Conservation (phyloP, 2,797 vertebrate genomes). For the Eupleurogrammus muticus region DNA sequence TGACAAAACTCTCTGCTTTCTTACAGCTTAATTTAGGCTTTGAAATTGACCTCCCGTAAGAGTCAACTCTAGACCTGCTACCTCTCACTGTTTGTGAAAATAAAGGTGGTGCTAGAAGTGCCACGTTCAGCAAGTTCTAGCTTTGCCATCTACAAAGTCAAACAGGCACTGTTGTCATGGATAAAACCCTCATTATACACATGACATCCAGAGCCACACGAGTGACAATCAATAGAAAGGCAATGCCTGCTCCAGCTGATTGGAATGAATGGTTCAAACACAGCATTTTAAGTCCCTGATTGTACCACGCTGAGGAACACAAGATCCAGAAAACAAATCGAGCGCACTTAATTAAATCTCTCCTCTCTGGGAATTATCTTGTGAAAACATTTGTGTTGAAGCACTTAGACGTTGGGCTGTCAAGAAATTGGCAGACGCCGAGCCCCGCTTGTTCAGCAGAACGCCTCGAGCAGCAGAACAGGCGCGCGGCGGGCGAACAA, state of each 20-base stretch:
- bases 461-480: constrained; percentile 34
- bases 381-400: constrained; percentile 58
- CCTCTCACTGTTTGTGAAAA: not conserved
- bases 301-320: constrained; percentile 55
- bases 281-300: constrained; percentile 17
- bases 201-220: constrained; percentile 20
- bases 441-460: constrained; percentile 59
- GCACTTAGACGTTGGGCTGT: constrained; percentile 51
- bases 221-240: constrained; percentile 34
- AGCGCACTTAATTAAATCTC: constrained; percentile 73
- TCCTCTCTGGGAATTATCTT: constrained; percentile 64
- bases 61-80: constrained; percentile 4
- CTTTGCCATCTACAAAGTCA: constrained; percentile 35
- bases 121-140: constrained; percentile 21
- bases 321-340: constrained; percentile 61
- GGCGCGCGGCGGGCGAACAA: constrained; percentile 24
- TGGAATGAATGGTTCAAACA: constrained; percentile 51
- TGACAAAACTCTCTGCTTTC: constrained; percentile 44
- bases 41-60: not conserved
- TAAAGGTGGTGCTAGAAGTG: not conserved
- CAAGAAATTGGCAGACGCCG: constrained; percentile 50
- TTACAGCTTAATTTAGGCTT: constrained; percentile 2
- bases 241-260: constrained; percentile 32
- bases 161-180: constrained; percentile 8
- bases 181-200: constrained; percentile 46